Evolutionary conservation across 1,140 invertebrate genomes (phyloP).

Genomic region (Drosophila equinoxialis): DNA sequence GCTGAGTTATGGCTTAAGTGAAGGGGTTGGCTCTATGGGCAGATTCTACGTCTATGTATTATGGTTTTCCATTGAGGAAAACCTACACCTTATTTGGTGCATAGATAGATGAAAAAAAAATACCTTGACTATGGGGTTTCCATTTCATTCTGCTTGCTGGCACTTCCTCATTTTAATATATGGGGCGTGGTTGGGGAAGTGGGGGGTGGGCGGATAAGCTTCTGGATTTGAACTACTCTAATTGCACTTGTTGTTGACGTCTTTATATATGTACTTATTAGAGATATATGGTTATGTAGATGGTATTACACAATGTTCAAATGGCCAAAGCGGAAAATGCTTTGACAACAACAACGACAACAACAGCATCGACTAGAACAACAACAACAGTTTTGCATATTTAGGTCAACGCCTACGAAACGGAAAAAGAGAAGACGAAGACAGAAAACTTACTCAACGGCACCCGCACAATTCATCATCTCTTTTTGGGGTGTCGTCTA

Average conservation of each 20-base stretch:
- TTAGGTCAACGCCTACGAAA: conserved; percentile 76
- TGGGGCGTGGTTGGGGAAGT: too few relatives aligned
- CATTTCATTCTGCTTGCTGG: conserved; percentile 38
- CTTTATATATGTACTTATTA: conserved; percentile 2
- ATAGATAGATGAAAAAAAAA: neutral
- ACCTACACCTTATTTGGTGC: conserved; percentile 30
- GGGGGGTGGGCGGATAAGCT: conserved; percentile 12
- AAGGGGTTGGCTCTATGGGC: neutral
- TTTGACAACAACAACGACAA: conserved; percentile 36
- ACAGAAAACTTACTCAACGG: conserved; percentile 70
- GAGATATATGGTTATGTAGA: conserved; percentile 38
- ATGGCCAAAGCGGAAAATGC: conserved; percentile 64
- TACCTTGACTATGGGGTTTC: conserved; percentile 67
- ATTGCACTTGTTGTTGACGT: conserved; percentile 65
- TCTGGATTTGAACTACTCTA: conserved; percentile 32
- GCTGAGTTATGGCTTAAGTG: too few relatives aligned
- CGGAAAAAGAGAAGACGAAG: conserved; percentile 58
- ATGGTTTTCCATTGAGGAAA: conserved; percentile 46
- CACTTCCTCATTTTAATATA: conserved; percentile 37
- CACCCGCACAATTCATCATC: conserved; percentile 75
- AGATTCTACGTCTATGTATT: neutral
- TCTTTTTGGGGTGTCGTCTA: conserved; percentile 59
- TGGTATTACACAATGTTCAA: conserved; percentile 64
- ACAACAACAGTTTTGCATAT: conserved; percentile 46
- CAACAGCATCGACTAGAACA: neutral